Evolutionary conservation across 2,113 vertebrate genomes (phyloP).

Genomic region (Ochotona princeps): DNA sequence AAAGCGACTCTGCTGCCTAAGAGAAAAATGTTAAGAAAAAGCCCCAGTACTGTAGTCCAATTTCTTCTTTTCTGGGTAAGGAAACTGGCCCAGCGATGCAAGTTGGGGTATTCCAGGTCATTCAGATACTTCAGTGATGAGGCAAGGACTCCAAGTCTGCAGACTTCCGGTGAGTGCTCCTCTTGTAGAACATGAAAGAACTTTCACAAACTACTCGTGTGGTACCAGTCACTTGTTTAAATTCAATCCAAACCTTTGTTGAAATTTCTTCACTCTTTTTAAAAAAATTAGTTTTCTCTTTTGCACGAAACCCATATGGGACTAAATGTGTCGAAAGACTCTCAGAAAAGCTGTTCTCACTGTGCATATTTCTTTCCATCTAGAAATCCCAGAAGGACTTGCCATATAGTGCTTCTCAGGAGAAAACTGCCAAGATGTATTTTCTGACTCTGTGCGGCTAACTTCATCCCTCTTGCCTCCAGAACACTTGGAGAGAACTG

Average conservation of each 20-base stretch:
- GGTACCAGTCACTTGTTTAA: slow-evolving; percentile 24
- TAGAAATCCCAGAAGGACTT: slow-evolving; percentile 77
- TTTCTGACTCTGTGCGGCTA: slow-evolving; percentile 49
- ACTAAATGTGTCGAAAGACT: slow-evolving; percentile 74
- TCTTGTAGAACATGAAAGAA: background rate
- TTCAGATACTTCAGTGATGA: background rate
- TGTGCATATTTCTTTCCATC: slow-evolving; percentile 60
- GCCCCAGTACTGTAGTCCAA: background rate
- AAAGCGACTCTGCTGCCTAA: background rate
- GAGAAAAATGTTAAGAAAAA: background rate
- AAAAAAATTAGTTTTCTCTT: slow-evolving; percentile 72
- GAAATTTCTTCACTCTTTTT: slow-evolving; percentile 61
- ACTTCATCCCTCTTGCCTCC: slow-evolving; percentile 34
- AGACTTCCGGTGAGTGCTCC: background rate
- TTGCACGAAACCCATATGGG: slow-evolving; percentile 69
- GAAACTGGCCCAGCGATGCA: background rate
- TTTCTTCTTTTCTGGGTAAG: background rate
- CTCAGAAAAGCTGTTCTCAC: slow-evolving; percentile 74
- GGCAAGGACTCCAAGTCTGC: background rate
- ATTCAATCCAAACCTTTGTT: slow-evolving; percentile 62
- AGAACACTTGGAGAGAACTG: slow-evolving; percentile 44
- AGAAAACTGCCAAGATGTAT: slow-evolving; percentile 67
- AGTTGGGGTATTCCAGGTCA: background rate
- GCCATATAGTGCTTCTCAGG: slow-evolving; percentile 59
- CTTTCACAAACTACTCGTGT: too few species aligned